phyloP scores from a whole-genome alignment of 2,888 invertebrate species.

The Dione vanillae region DNA sequence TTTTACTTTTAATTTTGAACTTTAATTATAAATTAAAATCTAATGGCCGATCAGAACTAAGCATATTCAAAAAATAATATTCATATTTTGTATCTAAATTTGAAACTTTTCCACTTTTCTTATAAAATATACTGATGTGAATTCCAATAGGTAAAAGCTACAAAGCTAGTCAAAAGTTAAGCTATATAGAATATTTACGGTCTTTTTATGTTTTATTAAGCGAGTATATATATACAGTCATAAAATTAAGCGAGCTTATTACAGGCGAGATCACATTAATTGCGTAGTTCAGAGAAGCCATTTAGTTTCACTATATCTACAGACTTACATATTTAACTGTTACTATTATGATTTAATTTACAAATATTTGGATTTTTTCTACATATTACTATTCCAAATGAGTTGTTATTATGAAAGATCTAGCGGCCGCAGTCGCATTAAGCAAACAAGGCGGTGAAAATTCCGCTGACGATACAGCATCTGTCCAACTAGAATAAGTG shows the following conservation, averaged over 20 bases:
- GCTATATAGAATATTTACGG: too few species aligned
- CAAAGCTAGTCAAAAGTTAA: too few species aligned
- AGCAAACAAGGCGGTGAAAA: conserved; percentile 90
- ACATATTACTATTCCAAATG: conserved; percentile 13
- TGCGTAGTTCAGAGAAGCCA: neutral
- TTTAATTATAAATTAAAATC: neutral
- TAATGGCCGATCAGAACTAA: neutral
- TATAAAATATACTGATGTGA: too few species aligned
- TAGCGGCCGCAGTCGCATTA: conserved; percentile 83
- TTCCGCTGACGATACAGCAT: conserved; percentile 85
- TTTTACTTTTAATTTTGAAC: too few species aligned
- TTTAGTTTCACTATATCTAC: neutral
- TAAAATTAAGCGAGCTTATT: neutral
- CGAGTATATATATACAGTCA: too few species aligned
- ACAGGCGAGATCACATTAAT: neutral
- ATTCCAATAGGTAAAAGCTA: too few species aligned
- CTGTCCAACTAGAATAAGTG: conserved; percentile 88
- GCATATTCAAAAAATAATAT: neutral
- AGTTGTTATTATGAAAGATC: conserved; percentile 60
- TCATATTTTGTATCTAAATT: too few species aligned
- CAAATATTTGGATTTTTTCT: neutral
- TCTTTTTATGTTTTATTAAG: too few species aligned
- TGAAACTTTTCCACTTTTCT: too few species aligned
- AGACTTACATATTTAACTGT: too few species aligned
- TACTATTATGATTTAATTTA: neutral